Conservation (phyloP, 53 echinoderm and acorn worm species). For the Henricia sp. region DNA sequence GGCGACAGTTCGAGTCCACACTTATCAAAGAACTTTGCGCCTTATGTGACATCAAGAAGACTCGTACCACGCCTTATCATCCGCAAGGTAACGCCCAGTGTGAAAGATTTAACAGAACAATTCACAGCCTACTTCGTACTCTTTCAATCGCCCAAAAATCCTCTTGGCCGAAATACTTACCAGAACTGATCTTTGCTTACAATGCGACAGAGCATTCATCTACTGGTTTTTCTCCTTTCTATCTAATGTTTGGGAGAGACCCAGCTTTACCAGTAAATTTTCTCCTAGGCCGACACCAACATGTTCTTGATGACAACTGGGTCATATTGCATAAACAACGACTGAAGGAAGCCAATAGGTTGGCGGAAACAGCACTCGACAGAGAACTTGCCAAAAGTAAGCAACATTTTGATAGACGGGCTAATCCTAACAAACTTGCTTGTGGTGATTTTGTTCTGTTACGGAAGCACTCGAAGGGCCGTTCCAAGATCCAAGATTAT, state of each 20-base stretch:
- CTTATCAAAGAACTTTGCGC: constrained; percentile 25
- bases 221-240: constrained; percentile 44
- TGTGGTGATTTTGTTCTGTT: neutral
- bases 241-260: too few relatives aligned
- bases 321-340: neutral
- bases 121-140: constrained; percentile 39
- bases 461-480: neutral
- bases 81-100: too few relatives aligned
- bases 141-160: constrained; percentile 21
- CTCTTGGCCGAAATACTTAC: constrained; percentile 20
- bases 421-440: neutral
- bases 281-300: neutral
- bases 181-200: constrained; percentile 30
- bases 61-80: constrained; percentile 37
- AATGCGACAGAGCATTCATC: constrained; percentile 43
- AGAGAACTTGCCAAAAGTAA: neutral
- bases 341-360: constrained; percentile 23
- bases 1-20: constrained; percentile 42
- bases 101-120: too few relatives aligned
- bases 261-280: constrained; percentile 8
- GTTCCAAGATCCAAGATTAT: neutral
- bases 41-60: constrained; percentile 26
- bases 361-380: neutral
- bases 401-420: neutral
- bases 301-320: constrained; percentile 5